Evolutionary conservation across 1,140 invertebrate genomes (phyloP).

Genomic region (Drosophila saltans): DNA sequence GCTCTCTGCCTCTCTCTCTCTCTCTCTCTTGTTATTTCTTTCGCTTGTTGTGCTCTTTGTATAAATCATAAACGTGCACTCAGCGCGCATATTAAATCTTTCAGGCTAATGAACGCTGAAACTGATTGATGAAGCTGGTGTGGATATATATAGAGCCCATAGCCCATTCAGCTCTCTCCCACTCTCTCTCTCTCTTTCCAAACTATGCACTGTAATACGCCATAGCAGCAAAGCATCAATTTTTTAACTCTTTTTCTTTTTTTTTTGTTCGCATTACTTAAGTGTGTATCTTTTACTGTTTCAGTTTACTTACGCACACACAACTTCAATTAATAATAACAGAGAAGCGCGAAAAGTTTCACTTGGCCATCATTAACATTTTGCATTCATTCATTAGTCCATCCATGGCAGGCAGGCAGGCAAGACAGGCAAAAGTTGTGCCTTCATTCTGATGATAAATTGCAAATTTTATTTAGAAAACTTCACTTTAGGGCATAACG

Average conservation of each 20-base stretch:
- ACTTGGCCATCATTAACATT: constrained; percentile 70
- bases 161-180: constrained; percentile 4
- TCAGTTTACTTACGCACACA: constrained; percentile 4
- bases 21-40: not conserved
- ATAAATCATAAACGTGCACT: constrained; percentile 75
- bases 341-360: constrained; percentile 62
- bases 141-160: too few relatives aligned
- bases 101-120: constrained; percentile 65
- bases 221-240: not conserved
- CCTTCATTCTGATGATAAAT: constrained; percentile 64
- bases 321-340: constrained; percentile 77
- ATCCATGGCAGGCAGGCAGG: not conserved
- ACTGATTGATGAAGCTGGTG: constrained; percentile 58
- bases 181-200: not conserved
- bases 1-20: not conserved
- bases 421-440: constrained; percentile 48
- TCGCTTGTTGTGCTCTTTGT: constrained; percentile 16
- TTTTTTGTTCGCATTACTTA: constrained; percentile 33
- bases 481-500: constrained; percentile 29
- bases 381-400: constrained; percentile 75
- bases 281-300: constrained; percentile 36
- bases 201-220: not conserved
- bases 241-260: constrained; percentile 17
- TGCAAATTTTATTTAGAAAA: constrained; percentile 65
- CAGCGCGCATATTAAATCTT: constrained; percentile 72